Evolutionary conservation across 92 coral and sea anemone species (phyloP).

Genomic region (Porites evermanni): DNA sequence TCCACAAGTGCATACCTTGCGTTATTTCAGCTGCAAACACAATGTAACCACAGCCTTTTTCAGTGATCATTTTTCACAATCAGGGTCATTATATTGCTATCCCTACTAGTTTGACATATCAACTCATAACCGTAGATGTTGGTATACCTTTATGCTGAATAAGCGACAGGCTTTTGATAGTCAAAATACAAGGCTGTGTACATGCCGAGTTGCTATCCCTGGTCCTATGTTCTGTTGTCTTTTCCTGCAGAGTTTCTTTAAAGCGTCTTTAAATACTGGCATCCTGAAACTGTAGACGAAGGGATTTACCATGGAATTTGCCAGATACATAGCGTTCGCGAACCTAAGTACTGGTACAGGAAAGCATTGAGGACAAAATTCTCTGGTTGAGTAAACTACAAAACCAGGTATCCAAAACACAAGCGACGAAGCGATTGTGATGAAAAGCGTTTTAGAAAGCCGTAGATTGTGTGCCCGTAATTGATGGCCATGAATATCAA

Average conservation of each 20-base stretch:
- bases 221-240: neutral
- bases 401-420: conserved; percentile 21
- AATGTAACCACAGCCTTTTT: no score
- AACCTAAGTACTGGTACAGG: neutral
- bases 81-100: no score
- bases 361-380: conserved; percentile 1
- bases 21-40: no score
- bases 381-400: neutral
- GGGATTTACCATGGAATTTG: conserved; percentile 27
- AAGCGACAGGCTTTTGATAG: no score
- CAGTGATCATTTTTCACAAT: no score
- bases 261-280: conserved; percentile 14
- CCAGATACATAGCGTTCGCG: neutral
- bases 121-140: no score
- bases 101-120: no score
- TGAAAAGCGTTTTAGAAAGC: neutral
- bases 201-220: neutral
- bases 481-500: neutral
- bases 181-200: no score
- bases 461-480: neutral
- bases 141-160: no score
- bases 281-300: conserved; percentile 21
- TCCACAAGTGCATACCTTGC: no score
- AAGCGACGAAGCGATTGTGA: neutral
- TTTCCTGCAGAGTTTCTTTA: neutral